These are phyloP conservation scores for Acropora yongei DNA, from an alignment of 64 coral and sea anemone species.

Conservation along the genomic window DNA sequence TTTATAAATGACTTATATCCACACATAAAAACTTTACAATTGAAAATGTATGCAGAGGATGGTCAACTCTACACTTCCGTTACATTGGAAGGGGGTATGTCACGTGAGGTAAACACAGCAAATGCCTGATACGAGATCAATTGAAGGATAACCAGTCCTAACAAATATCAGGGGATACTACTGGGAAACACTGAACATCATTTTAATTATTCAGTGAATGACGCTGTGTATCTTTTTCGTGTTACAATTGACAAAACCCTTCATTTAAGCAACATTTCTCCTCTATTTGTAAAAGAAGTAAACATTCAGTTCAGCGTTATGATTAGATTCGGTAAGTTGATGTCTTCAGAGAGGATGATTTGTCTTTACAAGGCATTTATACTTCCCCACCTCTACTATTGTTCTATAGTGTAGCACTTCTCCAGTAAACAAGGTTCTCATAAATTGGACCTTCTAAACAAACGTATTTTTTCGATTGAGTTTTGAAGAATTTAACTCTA, in stretches of 20 bases:
- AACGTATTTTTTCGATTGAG: neutral
- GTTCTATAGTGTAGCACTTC: conserved; percentile 4
- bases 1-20: neutral
- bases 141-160: conserved; percentile 37
- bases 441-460: neutral
- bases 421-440: neutral
- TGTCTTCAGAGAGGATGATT: conserved; percentile 12
- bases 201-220: no score
- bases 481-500: neutral
- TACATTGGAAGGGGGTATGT: no score
- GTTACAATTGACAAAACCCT: no score
- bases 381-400: conserved; percentile 3
- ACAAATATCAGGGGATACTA: conserved; percentile 23
- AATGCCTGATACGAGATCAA: conserved; percentile 17
- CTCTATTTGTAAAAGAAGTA: no score
- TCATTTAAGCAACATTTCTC: no score
- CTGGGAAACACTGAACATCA: conserved; percentile 37
- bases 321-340: conserved; percentile 19
- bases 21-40: neutral
- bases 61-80: no score
- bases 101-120: no score
- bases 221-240: no score
- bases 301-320: conserved; percentile 1
- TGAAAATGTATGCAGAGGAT: no score
- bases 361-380: conserved; percentile 36